Evolutionary conservation across 2,797 vertebrate genomes (phyloP).

Genomic region (Harpagifer antarcticus): DNA sequence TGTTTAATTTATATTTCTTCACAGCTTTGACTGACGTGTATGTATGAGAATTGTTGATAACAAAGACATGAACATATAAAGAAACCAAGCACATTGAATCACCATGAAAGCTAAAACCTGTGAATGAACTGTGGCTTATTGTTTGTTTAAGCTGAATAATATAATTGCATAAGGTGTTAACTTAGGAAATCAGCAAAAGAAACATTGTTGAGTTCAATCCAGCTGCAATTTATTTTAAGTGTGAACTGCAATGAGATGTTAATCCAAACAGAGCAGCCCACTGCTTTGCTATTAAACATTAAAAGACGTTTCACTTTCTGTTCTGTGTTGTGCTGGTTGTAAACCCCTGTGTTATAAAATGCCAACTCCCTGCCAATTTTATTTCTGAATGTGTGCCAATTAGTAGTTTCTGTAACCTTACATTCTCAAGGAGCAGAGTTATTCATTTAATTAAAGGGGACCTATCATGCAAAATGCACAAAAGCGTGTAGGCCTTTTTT

Average conservation of each 20-base stretch:
- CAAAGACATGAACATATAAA: neutral
- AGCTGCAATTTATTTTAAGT: slow-evolving; percentile 20
- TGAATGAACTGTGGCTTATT: neutral
- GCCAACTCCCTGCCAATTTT: slow-evolving; percentile 5
- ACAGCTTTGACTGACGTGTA: slow-evolving; percentile 32
- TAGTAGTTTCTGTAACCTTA: neutral
- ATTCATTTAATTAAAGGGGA: too few relatives aligned
- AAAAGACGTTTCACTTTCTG: neutral
- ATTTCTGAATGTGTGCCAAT: slow-evolving; percentile 1
- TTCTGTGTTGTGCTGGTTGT: slow-evolving; percentile 1
- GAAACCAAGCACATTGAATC: neutral
- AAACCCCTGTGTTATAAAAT: neutral
- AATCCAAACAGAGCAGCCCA: slow-evolving; percentile 13
- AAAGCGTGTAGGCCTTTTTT: neutral
- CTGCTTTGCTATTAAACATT: slow-evolving; percentile 19
- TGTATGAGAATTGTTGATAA: slow-evolving; percentile 4
- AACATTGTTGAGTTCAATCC: slow-evolving; percentile 15
- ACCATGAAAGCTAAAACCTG: slow-evolving; percentile 1
- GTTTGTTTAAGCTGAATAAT: slow-evolving; percentile 9
- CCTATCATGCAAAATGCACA: too few relatives aligned
- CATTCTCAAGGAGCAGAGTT: neutral
- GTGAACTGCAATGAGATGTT: slow-evolving; percentile 11
- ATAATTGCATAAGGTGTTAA: slow-evolving; percentile 16
- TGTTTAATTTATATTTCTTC: slow-evolving; percentile 13
- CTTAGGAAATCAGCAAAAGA: neutral